phyloP scores from a whole-genome alignment of 2,888 invertebrate species.

The Diarsia mendica region DNA sequence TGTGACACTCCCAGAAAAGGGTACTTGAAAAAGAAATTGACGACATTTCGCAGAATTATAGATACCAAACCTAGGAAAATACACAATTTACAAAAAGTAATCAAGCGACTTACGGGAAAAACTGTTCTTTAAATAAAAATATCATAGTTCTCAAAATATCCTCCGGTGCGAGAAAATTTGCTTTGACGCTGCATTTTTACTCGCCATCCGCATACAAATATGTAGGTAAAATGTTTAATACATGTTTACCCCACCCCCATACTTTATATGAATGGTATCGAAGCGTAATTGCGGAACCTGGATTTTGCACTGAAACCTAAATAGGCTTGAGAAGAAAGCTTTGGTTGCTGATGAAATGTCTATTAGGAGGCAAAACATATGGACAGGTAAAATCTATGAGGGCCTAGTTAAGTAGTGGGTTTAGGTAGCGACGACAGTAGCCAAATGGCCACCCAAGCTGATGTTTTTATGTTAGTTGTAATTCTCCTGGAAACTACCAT shows the following conservation, averaged over 20 bases:
- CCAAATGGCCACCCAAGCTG: slow-evolving; percentile 40
- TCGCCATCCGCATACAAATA: slow-evolving; percentile 10
- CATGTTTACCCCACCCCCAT: slow-evolving; percentile 37
- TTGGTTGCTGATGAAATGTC: slow-evolving; percentile 58
- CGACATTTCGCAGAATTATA: neutral
- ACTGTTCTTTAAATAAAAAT: neutral
- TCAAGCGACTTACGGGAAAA: neutral
- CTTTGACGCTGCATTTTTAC: slow-evolving; percentile 40
- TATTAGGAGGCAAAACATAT: slow-evolving; percentile 56
- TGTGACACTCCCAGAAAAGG: neutral
- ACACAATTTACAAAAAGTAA: slow-evolving; percentile 5
- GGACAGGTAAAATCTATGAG: slow-evolving; percentile 53
- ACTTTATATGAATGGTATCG: slow-evolving; percentile 41
- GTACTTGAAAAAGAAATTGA: too few relatives aligned
- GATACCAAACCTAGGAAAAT: neutral
- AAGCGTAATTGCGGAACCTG: slow-evolving; percentile 44
- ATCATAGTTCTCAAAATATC: slow-evolving; percentile 1
- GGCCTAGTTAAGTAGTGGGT: slow-evolving; percentile 50
- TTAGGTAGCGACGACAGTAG: slow-evolving; percentile 37
- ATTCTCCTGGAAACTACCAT: slow-evolving; percentile 45
- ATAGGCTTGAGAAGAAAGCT: slow-evolving; percentile 25
- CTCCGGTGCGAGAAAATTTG: slow-evolving; percentile 42
- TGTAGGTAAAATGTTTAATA: slow-evolving; percentile 23
- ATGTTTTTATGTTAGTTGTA: slow-evolving; percentile 51
- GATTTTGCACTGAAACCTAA: slow-evolving; percentile 32